Conservation (phyloP, 2,888 invertebrate genomes). For the Schizaphis graminum region DNA sequence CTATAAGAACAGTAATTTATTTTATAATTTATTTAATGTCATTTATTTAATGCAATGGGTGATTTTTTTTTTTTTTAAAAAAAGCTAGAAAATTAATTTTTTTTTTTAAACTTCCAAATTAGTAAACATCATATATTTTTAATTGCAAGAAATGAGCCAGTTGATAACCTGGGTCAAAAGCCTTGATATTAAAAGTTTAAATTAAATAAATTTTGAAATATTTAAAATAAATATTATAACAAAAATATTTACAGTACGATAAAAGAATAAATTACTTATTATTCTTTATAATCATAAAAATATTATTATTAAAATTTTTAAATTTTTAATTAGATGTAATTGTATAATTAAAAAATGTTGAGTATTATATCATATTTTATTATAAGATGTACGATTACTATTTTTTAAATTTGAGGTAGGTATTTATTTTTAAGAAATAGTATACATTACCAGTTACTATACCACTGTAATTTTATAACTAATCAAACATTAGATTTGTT, state of each 20-base stretch:
- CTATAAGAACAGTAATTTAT: background rate
- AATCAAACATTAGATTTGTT: too few species aligned
- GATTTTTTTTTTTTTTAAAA: constrained; percentile 4
- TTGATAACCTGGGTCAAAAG: background rate
- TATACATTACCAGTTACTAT: background rate
- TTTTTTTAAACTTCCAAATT: background rate
- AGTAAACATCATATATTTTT: background rate
- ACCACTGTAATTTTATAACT: too few species aligned
- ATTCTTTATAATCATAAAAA: background rate
- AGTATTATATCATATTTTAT: background rate
- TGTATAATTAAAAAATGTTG: background rate
- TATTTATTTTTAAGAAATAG: background rate
- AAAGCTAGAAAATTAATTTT: background rate
- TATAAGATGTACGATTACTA: background rate
- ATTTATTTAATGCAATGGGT: background rate
- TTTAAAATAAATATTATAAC: background rate
- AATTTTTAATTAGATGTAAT: background rate
- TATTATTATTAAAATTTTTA: background rate
- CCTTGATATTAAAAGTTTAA: background rate
- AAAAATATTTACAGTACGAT: background rate
- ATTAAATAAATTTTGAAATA: background rate
- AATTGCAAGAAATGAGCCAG: background rate
- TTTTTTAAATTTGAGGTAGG: background rate
- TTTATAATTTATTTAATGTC: background rate
- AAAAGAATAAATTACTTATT: background rate